A percentile compares a stretch with the other conserved stretches of the same genome.
These are phyloP conservation scores for Diglossa cyanea DNA, from an alignment of 2,797 vertebrate species.

Conservation along the genomic window DNA sequence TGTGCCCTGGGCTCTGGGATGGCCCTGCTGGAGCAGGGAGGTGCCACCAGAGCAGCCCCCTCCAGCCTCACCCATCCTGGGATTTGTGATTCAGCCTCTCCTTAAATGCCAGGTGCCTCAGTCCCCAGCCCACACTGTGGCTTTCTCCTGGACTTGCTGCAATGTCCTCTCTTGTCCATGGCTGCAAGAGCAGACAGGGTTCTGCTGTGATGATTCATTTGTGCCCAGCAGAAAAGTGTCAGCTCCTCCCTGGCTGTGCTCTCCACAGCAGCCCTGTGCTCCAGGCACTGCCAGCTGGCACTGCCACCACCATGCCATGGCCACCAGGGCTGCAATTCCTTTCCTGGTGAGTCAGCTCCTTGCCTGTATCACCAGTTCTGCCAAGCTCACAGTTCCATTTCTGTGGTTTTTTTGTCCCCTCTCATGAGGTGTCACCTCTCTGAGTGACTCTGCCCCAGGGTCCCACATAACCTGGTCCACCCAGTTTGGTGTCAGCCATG, in stretches of 20 bases:
- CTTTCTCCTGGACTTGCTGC: neutral
- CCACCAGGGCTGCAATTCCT: neutral
- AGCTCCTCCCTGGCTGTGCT: neutral
- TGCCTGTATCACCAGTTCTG: neutral
- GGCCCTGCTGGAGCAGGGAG: neutral
- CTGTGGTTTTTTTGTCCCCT: neutral
- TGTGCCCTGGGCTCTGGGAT: neutral
- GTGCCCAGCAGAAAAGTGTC: fast-evolving
- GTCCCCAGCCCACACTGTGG: neutral
- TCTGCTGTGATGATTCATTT: neutral
- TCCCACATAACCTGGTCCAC: too few relatives aligned
- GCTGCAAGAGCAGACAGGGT: neutral
- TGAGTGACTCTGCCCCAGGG: neutral
- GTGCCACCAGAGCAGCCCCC: neutral
- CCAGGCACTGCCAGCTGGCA: neutral
- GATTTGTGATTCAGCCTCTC: neutral
- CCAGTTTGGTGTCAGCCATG: neutral
- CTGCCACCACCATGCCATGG: neutral
- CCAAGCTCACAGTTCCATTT: neutral
- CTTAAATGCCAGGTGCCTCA: neutral
- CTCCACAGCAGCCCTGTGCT: neutral
- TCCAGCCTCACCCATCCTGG: too few relatives aligned
- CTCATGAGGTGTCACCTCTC: neutral
- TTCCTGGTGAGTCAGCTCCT: neutral
- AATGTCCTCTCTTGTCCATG: neutral